Percentiles rank a stretch among this genome's conserved stretches.
Evolutionary conservation across 2,888 invertebrate genomes (phyloP).

Genomic region (Panzeria rudis): DNA sequence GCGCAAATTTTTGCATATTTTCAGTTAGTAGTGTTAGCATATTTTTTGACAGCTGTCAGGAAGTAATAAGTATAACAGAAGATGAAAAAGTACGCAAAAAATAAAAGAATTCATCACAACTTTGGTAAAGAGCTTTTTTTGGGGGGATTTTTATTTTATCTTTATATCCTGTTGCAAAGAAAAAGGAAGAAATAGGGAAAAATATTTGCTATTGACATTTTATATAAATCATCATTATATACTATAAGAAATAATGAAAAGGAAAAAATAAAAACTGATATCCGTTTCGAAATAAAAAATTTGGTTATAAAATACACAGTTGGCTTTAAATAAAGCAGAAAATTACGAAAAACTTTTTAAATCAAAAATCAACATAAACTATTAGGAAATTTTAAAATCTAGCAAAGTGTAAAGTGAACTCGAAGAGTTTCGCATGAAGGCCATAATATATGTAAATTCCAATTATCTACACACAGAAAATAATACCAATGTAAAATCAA

Average conservation of each 20-base stretch:
- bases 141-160: constrained; percentile 10
- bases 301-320: not conserved
- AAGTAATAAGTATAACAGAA: constrained; percentile 79
- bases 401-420: no score
- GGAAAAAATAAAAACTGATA: constrained; percentile 42
- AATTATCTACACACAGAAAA: no score
- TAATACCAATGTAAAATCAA: no score
- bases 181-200: constrained; percentile 30
- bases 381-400: no score
- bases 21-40: constrained; percentile 77
- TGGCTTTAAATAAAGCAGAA: not conserved
- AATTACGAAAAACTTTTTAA: constrained; percentile 3
- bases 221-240: constrained; percentile 61
- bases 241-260: constrained; percentile 16
- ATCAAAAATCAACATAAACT: not conserved
- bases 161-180: constrained; percentile 44
- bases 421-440: no score
- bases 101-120: constrained; percentile 15
- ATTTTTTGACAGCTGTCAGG: constrained; percentile 82
- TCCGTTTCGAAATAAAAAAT: constrained; percentile 25
- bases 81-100: constrained; percentile 19
- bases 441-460: no score
- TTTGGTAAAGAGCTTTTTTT: constrained; percentile 42
- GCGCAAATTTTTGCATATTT: constrained; percentile 71
- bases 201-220: constrained; percentile 67